Evolutionary conservation across 2,113 vertebrate species (phyloP), one percentile per base, ranked within the genome.

Genomic region (Upupa epops): DNA sequence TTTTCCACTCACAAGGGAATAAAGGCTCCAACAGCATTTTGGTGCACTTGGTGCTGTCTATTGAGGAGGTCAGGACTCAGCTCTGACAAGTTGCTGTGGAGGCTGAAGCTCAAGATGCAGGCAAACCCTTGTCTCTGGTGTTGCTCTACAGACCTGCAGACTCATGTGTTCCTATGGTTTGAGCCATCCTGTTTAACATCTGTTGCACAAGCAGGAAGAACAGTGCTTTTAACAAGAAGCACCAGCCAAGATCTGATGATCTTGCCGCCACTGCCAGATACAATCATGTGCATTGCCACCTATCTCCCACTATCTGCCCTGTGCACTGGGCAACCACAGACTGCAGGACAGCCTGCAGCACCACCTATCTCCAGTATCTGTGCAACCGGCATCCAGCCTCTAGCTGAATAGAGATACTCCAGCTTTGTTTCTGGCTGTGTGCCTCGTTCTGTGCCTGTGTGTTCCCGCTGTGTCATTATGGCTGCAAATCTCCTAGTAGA

Each of bases 251-350:
- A 94, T 89, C 88, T 95, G 75, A 68, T 34, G 48, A 63, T 90
- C 86, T 93, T 79, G 90, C 94, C 87, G 84, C 16, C 58, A 82
- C 42, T 6, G 0, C 13, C 46, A 84, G 96, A 96, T 96, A 95
- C 0, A 17, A 64, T 89, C 13, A 8, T 28, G 21, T 86, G 40
- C 77, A 65, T 88, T 90, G 88, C 70, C 74, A 76, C 49, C 18
- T 89, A 95, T 88, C 93, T 95, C 58, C 42, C 28, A 37, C 48
- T 51, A 90, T 94, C 96, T 92, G 70, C 70, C 13, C 5, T 37
- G 42, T 79, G 71, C 2, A 3, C 58, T 31, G 16, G n/a, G 73
- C 55, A 84, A 75, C 80, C 90, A 72, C 58, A 73, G 77, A 34
- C 76, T 90, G 70, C 54, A 92, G 93, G 87, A 79, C 73, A 90